Evolutionary conservation across 1,140 invertebrate genomes (phyloP).

Genomic region (Physella acuta): DNA sequence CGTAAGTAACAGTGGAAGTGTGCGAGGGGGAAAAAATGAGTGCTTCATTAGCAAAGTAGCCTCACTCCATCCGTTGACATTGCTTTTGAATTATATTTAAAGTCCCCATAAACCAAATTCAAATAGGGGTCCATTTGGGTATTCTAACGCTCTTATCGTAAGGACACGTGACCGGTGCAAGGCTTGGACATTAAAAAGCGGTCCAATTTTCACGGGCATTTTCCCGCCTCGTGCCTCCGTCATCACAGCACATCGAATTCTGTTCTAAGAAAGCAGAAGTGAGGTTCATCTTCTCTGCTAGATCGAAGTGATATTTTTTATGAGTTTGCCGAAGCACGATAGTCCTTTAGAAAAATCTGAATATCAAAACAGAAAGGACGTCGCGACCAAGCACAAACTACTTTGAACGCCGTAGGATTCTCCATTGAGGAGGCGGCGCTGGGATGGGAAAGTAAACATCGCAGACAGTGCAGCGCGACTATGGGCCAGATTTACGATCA

Average conservation of each 20-base stretch:
- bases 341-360: not conserved
- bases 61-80: slow-evolving; percentile 6
- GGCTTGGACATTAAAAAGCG: not conserved
- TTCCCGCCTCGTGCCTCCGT: slow-evolving; percentile 12
- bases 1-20: too few species aligned
- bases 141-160: not conserved
- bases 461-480: slow-evolving; percentile 14
- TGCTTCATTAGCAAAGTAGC: too few species aligned
- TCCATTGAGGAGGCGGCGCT: not conserved
- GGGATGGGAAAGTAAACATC: slow-evolving; percentile 2
- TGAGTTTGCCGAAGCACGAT: not conserved
- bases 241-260: slow-evolving; percentile 1
- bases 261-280: slow-evolving; percentile 2
- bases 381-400: not conserved
- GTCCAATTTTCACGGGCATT: slow-evolving; percentile 9
- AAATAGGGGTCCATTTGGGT: slow-evolving; percentile 13
- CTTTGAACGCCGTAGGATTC: not conserved
- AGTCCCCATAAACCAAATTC: slow-evolving; percentile 14
- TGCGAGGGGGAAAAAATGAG: too few species aligned
- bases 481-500: slow-evolving; percentile 11
- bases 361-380: not conserved
- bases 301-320: not conserved
- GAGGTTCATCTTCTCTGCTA: slow-evolving; percentile 8
- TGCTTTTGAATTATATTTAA: slow-evolving; percentile 1
- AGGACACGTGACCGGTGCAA: slow-evolving; percentile 5